A percentile compares a stretch with the other conserved stretches of the same genome.
Conservation (phyloP, 2,888 invertebrate genomes). For the Notodonta dromedarius region DNA sequence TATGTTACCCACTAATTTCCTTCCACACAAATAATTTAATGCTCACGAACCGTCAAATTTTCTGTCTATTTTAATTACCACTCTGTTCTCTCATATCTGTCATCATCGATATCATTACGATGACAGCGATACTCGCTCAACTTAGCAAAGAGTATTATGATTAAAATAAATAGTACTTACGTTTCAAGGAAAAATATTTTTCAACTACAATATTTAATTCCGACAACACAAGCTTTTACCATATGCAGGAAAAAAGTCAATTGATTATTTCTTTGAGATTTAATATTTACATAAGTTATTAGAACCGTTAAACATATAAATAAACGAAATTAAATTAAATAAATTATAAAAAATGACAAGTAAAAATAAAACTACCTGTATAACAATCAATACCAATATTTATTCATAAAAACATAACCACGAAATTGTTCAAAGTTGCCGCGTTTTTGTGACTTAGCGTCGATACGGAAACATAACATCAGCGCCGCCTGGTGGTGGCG, state of each 20-base stretch:
- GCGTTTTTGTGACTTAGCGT: constrained; percentile 54
- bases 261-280: neutral
- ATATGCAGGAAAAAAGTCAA: neutral
- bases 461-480: constrained; percentile 72
- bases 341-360: too few species aligned
- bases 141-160: too few species aligned
- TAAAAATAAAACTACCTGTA: too few species aligned
- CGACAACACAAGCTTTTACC: neutral
- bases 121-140: too few species aligned
- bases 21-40: too few species aligned
- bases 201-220: neutral
- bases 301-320: constrained; percentile 6
- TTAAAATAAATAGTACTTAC: too few species aligned
- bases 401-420: constrained; percentile 1
- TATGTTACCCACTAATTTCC: too few species aligned
- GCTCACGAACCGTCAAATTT: neutral
- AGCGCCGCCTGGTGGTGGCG: constrained; percentile 74
- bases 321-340: too few species aligned
- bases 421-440: constrained; percentile 40
- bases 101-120: too few species aligned
- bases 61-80: neutral
- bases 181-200: too few species aligned
- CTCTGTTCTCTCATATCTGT: too few species aligned
- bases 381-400: neutral
- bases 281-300: neutral